phyloP scores from a whole-genome alignment of 2,113 vertebrate genomes.

The Setophaga coronata region DNA sequence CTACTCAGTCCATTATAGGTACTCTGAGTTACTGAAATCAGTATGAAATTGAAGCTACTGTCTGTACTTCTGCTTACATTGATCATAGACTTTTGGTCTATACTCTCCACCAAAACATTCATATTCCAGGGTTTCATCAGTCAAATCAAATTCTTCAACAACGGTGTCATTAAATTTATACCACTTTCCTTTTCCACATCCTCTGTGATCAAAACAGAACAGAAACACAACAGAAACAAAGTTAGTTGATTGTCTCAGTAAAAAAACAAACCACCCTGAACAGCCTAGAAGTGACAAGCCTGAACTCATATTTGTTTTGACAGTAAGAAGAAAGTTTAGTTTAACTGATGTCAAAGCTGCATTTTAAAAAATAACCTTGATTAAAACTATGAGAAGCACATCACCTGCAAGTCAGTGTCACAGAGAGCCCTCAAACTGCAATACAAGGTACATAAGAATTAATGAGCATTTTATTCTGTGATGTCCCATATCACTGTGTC shows the following conservation, averaged over 20 bases:
- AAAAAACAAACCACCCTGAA: background rate
- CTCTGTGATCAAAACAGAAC: conserved; percentile 71
- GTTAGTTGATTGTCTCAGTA: background rate
- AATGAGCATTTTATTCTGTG: background rate
- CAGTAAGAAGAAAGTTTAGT: background rate
- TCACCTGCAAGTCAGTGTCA: background rate
- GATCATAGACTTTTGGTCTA: conserved; percentile 96
- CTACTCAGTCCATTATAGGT: background rate
- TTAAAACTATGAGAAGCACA: background rate
- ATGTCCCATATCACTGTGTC: background rate
- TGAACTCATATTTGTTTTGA: background rate
- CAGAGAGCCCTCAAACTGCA: background rate
- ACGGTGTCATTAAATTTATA: conserved; percentile 98
- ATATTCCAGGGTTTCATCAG: conserved; percentile 94
- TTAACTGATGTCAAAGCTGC: background rate
- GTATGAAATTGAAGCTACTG: background rate
- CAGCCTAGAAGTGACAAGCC: background rate
- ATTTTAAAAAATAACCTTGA: background rate
- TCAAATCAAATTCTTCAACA: conserved; percentile 97
- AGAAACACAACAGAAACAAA: background rate
- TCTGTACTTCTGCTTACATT: conserved; percentile 82
- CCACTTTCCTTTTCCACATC: conserved; percentile 91
- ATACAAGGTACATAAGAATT: background rate
- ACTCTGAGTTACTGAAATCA: background rate
- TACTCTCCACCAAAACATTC: conserved; percentile 99